These are phyloP conservation scores for Dallia pectoralis DNA, from an alignment of 2,797 vertebrate species.

Conservation along the genomic window DNA sequence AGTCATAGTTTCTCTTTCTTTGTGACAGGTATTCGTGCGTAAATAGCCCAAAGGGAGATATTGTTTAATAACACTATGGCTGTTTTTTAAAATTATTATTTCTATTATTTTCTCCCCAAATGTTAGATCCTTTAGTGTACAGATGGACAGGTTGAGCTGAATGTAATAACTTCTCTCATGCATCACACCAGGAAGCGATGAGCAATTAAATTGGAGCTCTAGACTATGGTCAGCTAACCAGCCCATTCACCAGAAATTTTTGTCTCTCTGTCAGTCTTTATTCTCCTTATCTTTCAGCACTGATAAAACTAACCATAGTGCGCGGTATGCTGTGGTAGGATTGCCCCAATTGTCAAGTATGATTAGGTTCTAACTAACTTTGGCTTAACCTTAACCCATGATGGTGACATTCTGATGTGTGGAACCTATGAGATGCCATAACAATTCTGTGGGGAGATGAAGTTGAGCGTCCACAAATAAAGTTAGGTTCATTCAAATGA, in stretches of 20 bases:
- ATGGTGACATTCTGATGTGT: too few species aligned
- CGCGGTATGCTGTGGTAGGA: background rate
- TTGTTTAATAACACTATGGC: too few species aligned
- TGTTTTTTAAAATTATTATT: background rate
- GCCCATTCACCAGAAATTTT: background rate
- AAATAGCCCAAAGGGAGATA: too few species aligned
- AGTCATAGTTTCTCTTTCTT: too few species aligned
- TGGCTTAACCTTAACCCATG: too few species aligned
- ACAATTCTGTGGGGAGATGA: too few species aligned
- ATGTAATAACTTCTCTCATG: background rate
- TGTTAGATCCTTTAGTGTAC: background rate
- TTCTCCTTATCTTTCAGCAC: background rate
- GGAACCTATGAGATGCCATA: too few species aligned
- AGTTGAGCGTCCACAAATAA: too few species aligned
- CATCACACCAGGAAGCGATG: background rate
- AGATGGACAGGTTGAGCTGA: background rate
- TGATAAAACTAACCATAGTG: background rate
- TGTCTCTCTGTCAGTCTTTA: background rate
- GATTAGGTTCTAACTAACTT: background rate
- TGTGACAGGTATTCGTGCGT: too few species aligned
- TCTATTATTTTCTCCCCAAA: background rate
- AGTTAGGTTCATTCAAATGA: too few species aligned
- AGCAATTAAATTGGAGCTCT: background rate
- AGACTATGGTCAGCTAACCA: background rate
- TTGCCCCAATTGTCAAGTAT: background rate